A percentile compares a stretch with the other conserved stretches of the same genome.
Evolutionary conservation across 2,113 vertebrate genomes (phyloP).

Genomic region (Pollachius pollachius): DNA sequence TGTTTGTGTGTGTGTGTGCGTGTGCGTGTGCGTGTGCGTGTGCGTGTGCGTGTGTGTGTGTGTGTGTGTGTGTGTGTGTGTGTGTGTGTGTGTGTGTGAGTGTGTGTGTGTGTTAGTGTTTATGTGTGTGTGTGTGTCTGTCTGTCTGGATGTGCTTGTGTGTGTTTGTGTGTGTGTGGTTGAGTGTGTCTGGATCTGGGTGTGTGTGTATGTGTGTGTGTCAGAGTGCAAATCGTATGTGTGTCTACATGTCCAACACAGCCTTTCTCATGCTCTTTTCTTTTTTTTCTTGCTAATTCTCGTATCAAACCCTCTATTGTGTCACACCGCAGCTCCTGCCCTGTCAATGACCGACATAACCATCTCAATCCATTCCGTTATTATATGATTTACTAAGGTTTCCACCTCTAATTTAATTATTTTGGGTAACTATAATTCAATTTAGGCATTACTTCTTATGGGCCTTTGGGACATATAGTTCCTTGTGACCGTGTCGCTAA

Average conservation of each 20-base stretch:
- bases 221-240: neutral
- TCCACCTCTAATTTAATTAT: conserved; percentile 65
- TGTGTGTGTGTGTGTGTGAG: conserved; percentile 10
- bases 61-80: conserved; percentile 16
- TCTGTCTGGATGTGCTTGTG: neutral
- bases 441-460: conserved; percentile 74
- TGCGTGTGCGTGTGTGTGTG: conserved; percentile 5
- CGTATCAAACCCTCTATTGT: conserved; percentile 34
- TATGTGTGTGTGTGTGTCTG: conserved; percentile 4
- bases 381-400: conserved; percentile 66
- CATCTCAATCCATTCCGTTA: conserved; percentile 72
- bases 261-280: neutral
- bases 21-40: conserved; percentile 27
- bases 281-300: neutral
- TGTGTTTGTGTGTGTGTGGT: conserved; percentile 27
- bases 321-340: conserved; percentile 43
- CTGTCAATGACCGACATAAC: conserved; percentile 61
- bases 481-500: conserved; percentile 55
- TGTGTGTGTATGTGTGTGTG: conserved; percentile 18
- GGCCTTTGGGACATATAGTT: conserved; percentile 62
- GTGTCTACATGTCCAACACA: neutral
- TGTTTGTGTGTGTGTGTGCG: conserved; percentile 4
- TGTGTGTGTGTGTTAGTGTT: conserved; percentile 27
- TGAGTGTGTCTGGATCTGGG: neutral
- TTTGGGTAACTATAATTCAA: conserved; percentile 65